A percentile compares a stretch with the other conserved stretches of the same genome.
phyloP scores from a whole-genome alignment of 2,797 vertebrate species.

The Eremophila alpestris region DNA sequence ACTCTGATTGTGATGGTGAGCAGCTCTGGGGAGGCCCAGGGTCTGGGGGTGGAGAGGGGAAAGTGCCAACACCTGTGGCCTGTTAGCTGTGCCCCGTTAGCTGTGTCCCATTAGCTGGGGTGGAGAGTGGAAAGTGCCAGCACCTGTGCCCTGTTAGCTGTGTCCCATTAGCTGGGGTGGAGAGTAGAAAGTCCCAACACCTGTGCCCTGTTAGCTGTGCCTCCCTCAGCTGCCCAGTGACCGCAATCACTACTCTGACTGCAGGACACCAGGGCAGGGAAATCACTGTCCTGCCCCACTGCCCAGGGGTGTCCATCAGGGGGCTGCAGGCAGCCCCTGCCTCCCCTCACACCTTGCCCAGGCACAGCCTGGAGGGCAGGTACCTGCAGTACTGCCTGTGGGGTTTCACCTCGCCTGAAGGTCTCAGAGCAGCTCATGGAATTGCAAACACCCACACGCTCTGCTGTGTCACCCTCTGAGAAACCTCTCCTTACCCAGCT shows the following conservation, averaged over 20 bases:
- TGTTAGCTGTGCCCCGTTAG: too few relatives aligned
- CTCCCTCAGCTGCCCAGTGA: not conserved
- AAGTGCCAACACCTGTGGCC: not conserved
- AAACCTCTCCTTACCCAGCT: not conserved
- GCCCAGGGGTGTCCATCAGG: not conserved
- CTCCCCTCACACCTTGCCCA: not conserved
- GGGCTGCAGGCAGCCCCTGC: not conserved
- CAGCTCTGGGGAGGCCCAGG: not conserved
- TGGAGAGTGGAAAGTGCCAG: not conserved
- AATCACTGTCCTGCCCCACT: rapidly evolving
- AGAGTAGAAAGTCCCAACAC: not conserved
- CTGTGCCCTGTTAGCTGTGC: not conserved
- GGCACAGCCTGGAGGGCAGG: not conserved
- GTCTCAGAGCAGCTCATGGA: not conserved
- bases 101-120: too few relatives aligned
- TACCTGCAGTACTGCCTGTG: rapidly evolving
- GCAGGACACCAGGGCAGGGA: not conserved
- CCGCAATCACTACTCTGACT: rapidly evolving
- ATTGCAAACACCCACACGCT: not conserved
- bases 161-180: too few relatives aligned
- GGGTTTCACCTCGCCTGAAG: not conserved
- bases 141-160: too few relatives aligned
- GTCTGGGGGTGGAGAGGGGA: not conserved
- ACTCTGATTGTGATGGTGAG: not conserved
- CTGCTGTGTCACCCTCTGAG: not conserved